Base-by-base conservation (phyloP, 2,888 invertebrate species). In the Troglohyphantes excavatus region DNA sequence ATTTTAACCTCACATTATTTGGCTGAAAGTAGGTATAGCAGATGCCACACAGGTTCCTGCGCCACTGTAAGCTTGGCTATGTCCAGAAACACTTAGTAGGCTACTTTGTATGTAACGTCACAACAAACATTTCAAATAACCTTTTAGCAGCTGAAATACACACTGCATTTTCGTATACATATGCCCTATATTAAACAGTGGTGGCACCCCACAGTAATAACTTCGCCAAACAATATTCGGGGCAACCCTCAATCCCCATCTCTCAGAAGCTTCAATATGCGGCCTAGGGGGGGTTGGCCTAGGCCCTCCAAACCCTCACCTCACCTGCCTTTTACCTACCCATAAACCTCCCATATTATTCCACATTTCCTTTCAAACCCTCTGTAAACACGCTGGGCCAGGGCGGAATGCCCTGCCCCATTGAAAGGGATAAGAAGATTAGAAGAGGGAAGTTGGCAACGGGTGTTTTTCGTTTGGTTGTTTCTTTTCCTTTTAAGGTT, bases 271-370 rank as follows among this genome's bases (percentile, higher is more conserved):
- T 76, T 72, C 79, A 81, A 87, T 87, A 79, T 78, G 87, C 72
- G 79, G 79, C 61, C 65, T 65, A 70, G 81, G 79, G 81, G 33
- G 78, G 72, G 67, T 84, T 73, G 87, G 46, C 46, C 73, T 11
- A 19, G 75, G 75, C 75, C 68, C 88, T 88, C 81, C 75, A 88
- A 73, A 68, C 65, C 53, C 61, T 43, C 65, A 82, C 82, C 88
- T 88, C 88, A 88, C 88, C 88, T 88, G 88, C 82, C 75, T 82
- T 63, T 75, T 65, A 21, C 13, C 63, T 73, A 73, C 53, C 82
- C 82, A 81, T 67, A 88, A 88, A 88, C 65, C 81, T 73, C 61
- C 82, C 27, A 72, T 88, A 88, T 82, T 82, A 75, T 82, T 61
- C 75, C 81, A 88, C 81, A 88, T 81, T 88, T 82, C 81, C 59